Evolutionary conservation across 2,797 vertebrate species (phyloP), one percentile per base, ranked within the genome.

Genomic region (Emydoidea blandingii): DNA sequence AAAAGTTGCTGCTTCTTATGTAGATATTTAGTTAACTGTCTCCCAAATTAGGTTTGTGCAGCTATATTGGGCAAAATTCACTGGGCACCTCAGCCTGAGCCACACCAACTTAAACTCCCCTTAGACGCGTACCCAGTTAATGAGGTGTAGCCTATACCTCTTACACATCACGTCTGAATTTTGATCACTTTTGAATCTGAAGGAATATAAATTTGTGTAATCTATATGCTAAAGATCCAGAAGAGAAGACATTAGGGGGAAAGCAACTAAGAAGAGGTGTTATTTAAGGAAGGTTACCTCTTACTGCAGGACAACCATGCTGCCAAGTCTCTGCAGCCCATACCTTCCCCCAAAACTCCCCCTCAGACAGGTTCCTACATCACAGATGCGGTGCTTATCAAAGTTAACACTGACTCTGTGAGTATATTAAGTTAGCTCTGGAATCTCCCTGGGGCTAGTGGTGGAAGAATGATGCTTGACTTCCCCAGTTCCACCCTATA

Each of bases 41-140:
- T 97, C 94, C 96, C 96, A 94, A 96, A 95, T 86, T 94, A 54
- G 62, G 93, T 93, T 95, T 95, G 79, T 95, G 47, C 93, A 95
- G 78, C 94, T 95, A 68, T 95, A 87, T 93, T 97, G 50, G 86
- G 94, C 92, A 86, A 90, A 86, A 96, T 87, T 41, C 95, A 95
- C 80, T 80, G 44, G 57, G 93, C 96, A 95, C 94, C 92, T 97
- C 95, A 96, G 96, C 94, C 91, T 84, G 94, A 96, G 79, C 94
- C 88, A 8, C 82, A 95, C 72, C 80, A 91, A 93, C 80, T 90
- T 93, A 96, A 88, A 90, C 92, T 96, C 41, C 34, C 50, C 84
- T 85, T 78, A 62, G 57, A 82, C 65, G 29, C 74, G 94, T 44
- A 89, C 89, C 95, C 34, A 59, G 27, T 44, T 74, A 83, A 41